Conservation (phyloP, 2,888 invertebrate genomes). For the Seladonia tumulorum region DNA sequence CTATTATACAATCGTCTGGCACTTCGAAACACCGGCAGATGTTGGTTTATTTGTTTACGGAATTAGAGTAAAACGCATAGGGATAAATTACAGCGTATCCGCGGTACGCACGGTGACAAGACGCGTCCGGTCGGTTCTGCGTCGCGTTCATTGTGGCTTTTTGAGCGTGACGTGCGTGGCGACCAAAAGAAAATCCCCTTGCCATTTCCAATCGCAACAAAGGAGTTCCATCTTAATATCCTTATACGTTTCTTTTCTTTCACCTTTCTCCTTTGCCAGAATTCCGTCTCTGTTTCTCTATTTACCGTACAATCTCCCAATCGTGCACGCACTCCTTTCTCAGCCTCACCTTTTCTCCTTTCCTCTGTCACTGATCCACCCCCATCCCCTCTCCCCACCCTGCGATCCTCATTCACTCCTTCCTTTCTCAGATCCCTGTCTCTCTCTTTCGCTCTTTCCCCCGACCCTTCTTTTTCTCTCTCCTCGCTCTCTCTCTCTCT, state of each 20-base stretch:
- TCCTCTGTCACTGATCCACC: conserved; percentile 62
- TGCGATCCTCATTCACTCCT: conserved; percentile 39
- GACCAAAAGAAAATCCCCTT: conserved; percentile 15
- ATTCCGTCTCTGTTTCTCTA: conserved; percentile 34
- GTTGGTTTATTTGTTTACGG: neutral
- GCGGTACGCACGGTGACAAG: neutral
- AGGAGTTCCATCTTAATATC: conserved; percentile 22
- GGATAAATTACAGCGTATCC: neutral
- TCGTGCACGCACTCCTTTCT: conserved; percentile 30
- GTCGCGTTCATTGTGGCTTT: neutral
- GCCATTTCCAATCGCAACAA: conserved; percentile 28
- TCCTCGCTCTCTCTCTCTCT: conserved; percentile 32
- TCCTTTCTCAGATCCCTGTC: conserved; percentile 37
- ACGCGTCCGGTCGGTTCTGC: neutral
- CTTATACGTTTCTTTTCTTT: conserved; percentile 27
- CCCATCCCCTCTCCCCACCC: conserved; percentile 42
- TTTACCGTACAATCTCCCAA: conserved; percentile 34
- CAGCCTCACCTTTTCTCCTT: conserved; percentile 51
- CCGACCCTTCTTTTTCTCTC: conserved; percentile 39
- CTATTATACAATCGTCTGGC: neutral
- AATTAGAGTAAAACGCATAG: neutral
- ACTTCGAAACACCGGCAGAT: neutral
- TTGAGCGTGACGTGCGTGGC: neutral
- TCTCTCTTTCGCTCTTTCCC: conserved; percentile 34
- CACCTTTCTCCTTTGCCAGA: conserved; percentile 53